Conservation (phyloP, 2,113 vertebrate species). For the Misgurnus mizolepis region DNA sequence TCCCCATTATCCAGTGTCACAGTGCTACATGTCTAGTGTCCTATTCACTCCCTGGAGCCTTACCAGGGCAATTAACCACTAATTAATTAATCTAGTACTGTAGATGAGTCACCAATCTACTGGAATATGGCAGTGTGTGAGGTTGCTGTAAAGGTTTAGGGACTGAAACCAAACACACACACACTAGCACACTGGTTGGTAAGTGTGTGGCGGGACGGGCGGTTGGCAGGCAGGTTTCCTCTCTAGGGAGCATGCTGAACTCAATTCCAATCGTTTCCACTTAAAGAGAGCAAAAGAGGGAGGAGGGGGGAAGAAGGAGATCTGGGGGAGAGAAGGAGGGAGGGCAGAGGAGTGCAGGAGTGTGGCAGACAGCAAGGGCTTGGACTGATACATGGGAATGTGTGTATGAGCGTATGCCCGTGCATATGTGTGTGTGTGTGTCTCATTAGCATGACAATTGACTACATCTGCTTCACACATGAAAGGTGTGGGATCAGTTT, state of each 20-base stretch:
- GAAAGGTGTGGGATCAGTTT: conserved; percentile 71
- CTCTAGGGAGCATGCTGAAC: conserved; percentile 55
- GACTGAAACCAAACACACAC: conserved; percentile 4
- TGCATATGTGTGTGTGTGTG: conserved; percentile 58
- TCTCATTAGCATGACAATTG: conserved; percentile 89
- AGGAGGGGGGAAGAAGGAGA: neutral
- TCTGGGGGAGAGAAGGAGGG: neutral
- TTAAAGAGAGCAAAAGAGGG: conserved; percentile 41
- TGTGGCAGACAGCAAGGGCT: conserved; percentile 8
- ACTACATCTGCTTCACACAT: conserved; percentile 87
- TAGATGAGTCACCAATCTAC: conserved; percentile 24
- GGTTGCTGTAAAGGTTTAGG: conserved; percentile 18
- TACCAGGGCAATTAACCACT: conserved; percentile 15
- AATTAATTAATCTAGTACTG: conserved; percentile 22
- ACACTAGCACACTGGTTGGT: neutral
- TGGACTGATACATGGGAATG: conserved; percentile 36
- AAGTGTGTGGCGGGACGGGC: conserved; percentile 22
- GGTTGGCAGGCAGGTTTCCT: conserved; percentile 42
- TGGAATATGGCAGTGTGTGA: conserved; percentile 23
- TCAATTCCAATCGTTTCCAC: conserved; percentile 58
- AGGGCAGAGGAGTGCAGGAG: neutral
- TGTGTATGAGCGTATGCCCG: neutral
- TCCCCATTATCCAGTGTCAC: neutral
- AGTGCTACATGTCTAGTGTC: neutral
- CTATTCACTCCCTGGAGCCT: neutral